Evolutionary conservation across 2,113 vertebrate genomes (phyloP).

Genomic region (Thalassarche chlororhynchos): DNA sequence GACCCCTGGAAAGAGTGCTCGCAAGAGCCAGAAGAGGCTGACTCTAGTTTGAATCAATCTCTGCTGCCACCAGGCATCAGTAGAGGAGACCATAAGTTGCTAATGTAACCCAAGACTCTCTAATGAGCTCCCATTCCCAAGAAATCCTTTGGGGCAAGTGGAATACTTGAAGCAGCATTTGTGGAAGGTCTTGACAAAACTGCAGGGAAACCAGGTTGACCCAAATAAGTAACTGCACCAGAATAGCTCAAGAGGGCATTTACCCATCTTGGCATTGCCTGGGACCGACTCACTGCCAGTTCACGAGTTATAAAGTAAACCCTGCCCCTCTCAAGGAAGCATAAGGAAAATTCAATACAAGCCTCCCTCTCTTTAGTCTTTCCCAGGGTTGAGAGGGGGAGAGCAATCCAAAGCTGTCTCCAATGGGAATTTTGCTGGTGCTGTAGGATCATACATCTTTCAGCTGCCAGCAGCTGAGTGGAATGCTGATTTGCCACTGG

Average conservation of each 20-base stretch:
- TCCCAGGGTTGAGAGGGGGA: background rate
- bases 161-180: background rate
- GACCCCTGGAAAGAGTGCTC: background rate
- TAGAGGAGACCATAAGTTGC: background rate
- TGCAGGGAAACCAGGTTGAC: background rate
- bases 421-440: constrained; percentile 20
- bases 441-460: constrained; percentile 19
- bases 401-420: background rate
- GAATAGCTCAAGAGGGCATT: background rate
- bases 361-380: background rate
- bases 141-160: background rate
- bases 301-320: background rate
- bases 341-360: background rate
- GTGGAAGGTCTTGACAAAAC: background rate
- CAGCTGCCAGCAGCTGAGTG: constrained; percentile 8
- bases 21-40: background rate
- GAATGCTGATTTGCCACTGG: constrained; percentile 32
- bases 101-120: constrained; percentile 2
- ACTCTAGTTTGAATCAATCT: constrained; percentile 10
- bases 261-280: background rate
- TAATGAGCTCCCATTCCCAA: constrained; percentile 13
- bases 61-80: constrained; percentile 19
- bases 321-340: background rate
- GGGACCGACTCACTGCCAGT: background rate
- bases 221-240: background rate